Percentiles rank a stretch among this genome's conserved stretches.
Evolutionary conservation across 1,140 invertebrate species (phyloP).

Genomic region (Leptestheria dahalacensis): DNA sequence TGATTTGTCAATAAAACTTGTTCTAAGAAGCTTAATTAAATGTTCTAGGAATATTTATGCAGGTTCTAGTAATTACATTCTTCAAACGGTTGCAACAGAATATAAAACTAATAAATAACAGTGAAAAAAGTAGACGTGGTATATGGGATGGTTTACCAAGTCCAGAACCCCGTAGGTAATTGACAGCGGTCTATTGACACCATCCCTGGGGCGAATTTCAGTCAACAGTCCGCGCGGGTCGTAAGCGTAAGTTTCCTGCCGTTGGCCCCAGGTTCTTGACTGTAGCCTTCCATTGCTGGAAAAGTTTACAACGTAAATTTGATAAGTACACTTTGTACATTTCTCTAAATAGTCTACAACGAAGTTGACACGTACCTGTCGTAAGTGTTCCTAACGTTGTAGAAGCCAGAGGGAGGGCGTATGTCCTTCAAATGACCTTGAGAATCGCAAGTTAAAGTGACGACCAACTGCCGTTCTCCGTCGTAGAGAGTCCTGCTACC

Average conservation of each 20-base stretch:
- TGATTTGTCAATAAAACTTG: no score
- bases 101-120: no score
- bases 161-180: no score
- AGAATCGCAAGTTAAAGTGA: slow-evolving; percentile 72
- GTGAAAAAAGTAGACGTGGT: no score
- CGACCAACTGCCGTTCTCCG: slow-evolving; percentile 55
- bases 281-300: slow-evolving; percentile 67
- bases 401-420: slow-evolving; percentile 46
- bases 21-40: no score
- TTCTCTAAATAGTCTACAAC: not conserved
- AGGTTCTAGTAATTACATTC: no score
- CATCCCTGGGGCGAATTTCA: slow-evolving; percentile 63
- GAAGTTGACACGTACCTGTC: slow-evolving; percentile 38
- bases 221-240: slow-evolving; percentile 68
- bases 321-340: not conserved
- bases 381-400: slow-evolving; percentile 53
- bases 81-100: no score
- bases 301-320: no score
- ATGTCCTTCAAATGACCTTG: slow-evolving; percentile 67
- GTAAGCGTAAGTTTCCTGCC: slow-evolving; percentile 71
- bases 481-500: slow-evolving; percentile 80
- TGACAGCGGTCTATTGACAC: no score
- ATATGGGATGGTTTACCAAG: no score
- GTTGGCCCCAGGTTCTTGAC: slow-evolving; percentile 75
- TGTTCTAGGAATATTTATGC: no score